Evolutionary conservation across 1,140 invertebrate genomes (phyloP).

Genomic region (Laodelphax striatellus): DNA sequence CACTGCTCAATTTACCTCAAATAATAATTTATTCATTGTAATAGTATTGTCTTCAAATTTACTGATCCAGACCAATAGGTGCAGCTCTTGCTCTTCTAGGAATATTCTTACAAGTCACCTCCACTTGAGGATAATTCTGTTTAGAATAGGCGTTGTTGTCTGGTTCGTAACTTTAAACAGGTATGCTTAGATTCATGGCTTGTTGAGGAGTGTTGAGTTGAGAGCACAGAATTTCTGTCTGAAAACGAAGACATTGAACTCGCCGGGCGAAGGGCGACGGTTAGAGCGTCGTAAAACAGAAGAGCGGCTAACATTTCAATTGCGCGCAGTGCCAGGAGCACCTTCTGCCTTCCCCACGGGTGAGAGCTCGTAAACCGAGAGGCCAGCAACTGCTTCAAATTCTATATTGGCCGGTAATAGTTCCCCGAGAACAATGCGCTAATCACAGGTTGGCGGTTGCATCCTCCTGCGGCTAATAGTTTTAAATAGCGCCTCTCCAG

Average conservation of each 20-base stretch:
- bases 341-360: not conserved
- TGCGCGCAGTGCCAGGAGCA: too few relatives aligned
- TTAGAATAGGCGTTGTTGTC: too few relatives aligned
- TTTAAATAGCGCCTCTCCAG: not conserved
- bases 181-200: too few relatives aligned
- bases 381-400: not conserved
- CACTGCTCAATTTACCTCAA: too few relatives aligned
- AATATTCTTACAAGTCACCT: too few relatives aligned
- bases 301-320: not conserved
- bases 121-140: too few relatives aligned
- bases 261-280: not conserved
- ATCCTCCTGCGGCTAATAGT: not conserved
- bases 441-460: not conserved
- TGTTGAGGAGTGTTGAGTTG: too few relatives aligned
- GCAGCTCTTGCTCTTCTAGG: too few relatives aligned
- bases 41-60: too few relatives aligned
- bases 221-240: not conserved
- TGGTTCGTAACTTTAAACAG: too few relatives aligned
- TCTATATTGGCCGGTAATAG: not conserved
- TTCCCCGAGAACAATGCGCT: not conserved
- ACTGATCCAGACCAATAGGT: too few relatives aligned
- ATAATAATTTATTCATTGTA: too few relatives aligned
- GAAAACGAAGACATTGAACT: slow-evolving; percentile 1
- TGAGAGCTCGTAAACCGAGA: not conserved
- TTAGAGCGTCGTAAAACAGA: slow-evolving; percentile 1